A percentile compares a stretch with the other conserved stretches of the same genome.
These are phyloP conservation scores for Epirrhoe alternata DNA, from an alignment of 2,888 invertebrate genomes.

Conservation along the genomic window DNA sequence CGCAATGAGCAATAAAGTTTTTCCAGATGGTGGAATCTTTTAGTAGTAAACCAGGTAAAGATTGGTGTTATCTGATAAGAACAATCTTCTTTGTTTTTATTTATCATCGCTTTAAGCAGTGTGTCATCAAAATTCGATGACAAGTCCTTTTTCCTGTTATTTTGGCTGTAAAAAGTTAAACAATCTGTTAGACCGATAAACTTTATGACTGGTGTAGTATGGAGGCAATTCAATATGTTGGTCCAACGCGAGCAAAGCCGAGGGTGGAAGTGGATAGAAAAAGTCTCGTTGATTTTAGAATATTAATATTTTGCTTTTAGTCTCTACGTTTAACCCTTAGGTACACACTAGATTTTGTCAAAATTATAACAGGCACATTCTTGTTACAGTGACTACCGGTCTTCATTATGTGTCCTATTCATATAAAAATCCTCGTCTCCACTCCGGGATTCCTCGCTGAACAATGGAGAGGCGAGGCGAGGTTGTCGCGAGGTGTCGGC, in stretches of 20 bases:
- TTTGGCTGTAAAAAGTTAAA: neutral
- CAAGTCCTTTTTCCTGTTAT: neutral
- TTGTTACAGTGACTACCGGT: constrained; percentile 18
- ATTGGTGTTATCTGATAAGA: neutral
- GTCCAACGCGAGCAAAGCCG: too few species aligned
- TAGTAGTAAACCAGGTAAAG: neutral
- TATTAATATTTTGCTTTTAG: too few species aligned
- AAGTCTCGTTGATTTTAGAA: too few species aligned
- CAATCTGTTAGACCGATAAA: neutral
- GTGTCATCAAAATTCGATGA: neutral
- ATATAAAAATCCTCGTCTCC: constrained; percentile 7
- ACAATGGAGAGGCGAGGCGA: constrained; percentile 37
- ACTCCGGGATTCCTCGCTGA: constrained; percentile 26
- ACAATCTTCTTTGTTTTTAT: neutral
- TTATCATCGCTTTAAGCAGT: neutral
- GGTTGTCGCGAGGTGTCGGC: constrained; percentile 71
- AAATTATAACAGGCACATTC: neutral
- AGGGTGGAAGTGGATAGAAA: too few species aligned
- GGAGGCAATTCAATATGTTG: too few species aligned
- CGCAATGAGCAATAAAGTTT: too few species aligned
- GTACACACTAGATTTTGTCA: neutral
- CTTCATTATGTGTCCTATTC: constrained; percentile 15
- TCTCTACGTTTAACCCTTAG: too few species aligned
- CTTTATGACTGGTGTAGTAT: too few species aligned
- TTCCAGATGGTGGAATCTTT: too few species aligned